Evolutionary conservation across 1,140 invertebrate genomes (phyloP).

Genomic region (Camponotus vicinus): DNA sequence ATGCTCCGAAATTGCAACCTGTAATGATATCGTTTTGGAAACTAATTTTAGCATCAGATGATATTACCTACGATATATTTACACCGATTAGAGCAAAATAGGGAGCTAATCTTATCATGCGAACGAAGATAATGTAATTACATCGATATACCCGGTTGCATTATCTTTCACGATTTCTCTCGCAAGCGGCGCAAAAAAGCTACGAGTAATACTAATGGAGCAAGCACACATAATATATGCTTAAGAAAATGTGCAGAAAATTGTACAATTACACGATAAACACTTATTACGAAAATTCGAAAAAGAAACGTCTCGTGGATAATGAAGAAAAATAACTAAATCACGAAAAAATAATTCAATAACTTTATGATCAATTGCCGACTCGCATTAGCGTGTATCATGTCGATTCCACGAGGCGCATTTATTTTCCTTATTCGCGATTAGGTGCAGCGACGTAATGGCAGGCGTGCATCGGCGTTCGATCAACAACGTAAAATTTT

Average conservation of each 20-base stretch:
- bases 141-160: slow-evolving; percentile 20
- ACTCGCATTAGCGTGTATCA: slow-evolving; percentile 18
- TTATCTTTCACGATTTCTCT: slow-evolving; percentile 35
- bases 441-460: slow-evolving; percentile 60
- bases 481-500: slow-evolving; percentile 70
- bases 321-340: neutral
- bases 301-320: neutral
- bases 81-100: neutral
- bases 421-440: slow-evolving; percentile 49
- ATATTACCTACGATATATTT: slow-evolving; percentile 40
- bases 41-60: slow-evolving; percentile 48
- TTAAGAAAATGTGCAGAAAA: neutral
- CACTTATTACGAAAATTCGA: neutral
- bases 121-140: slow-evolving; percentile 51
- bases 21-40: slow-evolving; percentile 5
- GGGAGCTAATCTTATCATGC: slow-evolving; percentile 49
- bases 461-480: slow-evolving; percentile 63
- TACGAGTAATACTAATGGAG: slow-evolving; percentile 48
- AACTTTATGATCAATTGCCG: slow-evolving; percentile 20
- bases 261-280: neutral
- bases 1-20: slow-evolving; percentile 5
- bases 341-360: neutral
- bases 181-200: slow-evolving; percentile 21
- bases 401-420: slow-evolving; percentile 1
- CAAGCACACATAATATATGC: neutral